phyloP scores from a whole-genome alignment of 1,140 invertebrate species.

The Diorhabda elongata region DNA sequence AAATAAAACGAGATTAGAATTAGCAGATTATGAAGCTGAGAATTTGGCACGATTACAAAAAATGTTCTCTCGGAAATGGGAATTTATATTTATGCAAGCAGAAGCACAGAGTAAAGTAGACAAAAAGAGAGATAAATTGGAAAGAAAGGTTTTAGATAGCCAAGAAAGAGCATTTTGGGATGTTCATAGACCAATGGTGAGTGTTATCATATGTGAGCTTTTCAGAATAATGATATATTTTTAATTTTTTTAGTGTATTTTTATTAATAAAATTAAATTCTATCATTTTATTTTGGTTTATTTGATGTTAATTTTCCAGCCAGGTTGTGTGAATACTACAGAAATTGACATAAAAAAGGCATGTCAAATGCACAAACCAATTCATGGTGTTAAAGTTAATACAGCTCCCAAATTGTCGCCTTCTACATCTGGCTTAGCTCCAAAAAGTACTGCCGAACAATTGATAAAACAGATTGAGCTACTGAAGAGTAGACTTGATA shows the following conservation, averaged over 20 bases:
- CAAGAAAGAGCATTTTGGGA: slow-evolving; percentile 99
- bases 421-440: slow-evolving; percentile 53
- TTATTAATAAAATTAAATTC: too few species aligned
- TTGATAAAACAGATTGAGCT: slow-evolving; percentile 46
- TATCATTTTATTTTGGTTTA: background rate
- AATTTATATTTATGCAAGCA: slow-evolving; percentile 99
- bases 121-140: slow-evolving; percentile 96
- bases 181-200: slow-evolving; percentile 93
- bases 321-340: slow-evolving; percentile 97
- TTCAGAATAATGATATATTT: background rate
- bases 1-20: slow-evolving; percentile 94
- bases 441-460: slow-evolving; percentile 34
- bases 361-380: slow-evolving; percentile 76
- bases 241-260: background rate
- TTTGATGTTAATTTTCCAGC: slow-evolving; percentile 56
- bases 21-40: slow-evolving; percentile 98
- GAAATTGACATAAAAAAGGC: slow-evolving; percentile 97
- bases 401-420: slow-evolving; percentile 56
- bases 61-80: slow-evolving; percentile 99
- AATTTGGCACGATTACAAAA: slow-evolving; percentile 96
- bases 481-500: slow-evolving; percentile 74
- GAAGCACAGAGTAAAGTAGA: slow-evolving; percentile 88
- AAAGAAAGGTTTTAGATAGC: slow-evolving; percentile 96
- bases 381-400: slow-evolving; percentile 53
- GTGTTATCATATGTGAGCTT: background rate